phyloP scores from a whole-genome alignment of 2,113 vertebrate genomes.

The Ptyas mucosa region DNA sequence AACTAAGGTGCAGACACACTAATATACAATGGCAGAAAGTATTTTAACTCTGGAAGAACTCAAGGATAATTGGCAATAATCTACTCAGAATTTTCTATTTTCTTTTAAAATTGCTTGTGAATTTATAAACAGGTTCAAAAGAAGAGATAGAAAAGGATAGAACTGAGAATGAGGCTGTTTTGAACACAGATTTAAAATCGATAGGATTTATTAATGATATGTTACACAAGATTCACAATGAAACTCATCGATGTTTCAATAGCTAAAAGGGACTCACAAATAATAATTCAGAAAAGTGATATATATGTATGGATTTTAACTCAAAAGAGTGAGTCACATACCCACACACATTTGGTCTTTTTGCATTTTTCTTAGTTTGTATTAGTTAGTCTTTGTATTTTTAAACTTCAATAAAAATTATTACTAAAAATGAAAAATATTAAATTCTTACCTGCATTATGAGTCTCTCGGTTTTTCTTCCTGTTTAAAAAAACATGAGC shows the following conservation, averaged over 20 bases:
- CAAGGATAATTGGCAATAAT: neutral
- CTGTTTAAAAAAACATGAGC: conserved; percentile 67
- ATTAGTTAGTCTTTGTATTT: neutral
- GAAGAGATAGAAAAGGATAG: neutral
- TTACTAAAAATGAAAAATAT: neutral
- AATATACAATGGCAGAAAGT: neutral
- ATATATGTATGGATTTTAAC: neutral
- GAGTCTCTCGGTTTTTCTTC: conserved; percentile 98
- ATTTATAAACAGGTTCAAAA: neutral
- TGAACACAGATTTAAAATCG: neutral
- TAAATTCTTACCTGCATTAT: conserved; percentile 86
- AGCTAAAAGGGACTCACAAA: neutral
- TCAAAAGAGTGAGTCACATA: neutral
- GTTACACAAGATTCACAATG: neutral
- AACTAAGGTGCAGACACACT: neutral
- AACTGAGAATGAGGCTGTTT: neutral
- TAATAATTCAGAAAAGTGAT: neutral
- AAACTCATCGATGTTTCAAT: neutral
- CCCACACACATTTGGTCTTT: neutral
- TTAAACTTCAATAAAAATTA: neutral
- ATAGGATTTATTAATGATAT: neutral
- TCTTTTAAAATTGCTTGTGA: neutral
- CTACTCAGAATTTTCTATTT: neutral
- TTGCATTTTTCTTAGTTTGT: neutral
- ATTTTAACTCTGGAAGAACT: neutral